These are phyloP conservation scores for Gymnorhina tibicen DNA, from an alignment of 2,113 vertebrate species.

Conservation along the genomic window DNA sequence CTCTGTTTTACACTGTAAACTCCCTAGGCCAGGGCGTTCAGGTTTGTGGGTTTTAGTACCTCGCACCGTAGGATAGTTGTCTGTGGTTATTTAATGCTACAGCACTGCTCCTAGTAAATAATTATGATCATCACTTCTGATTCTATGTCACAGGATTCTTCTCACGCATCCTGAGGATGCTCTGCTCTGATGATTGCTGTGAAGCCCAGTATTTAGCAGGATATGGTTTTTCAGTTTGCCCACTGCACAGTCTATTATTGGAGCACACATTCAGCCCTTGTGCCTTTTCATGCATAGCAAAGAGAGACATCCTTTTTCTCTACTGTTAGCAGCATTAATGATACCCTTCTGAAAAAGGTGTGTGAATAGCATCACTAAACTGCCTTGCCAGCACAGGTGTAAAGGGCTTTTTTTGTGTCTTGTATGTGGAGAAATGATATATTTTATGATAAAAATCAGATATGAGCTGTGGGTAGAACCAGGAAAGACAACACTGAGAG, in stretches of 20 bases:
- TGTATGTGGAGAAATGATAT: background rate
- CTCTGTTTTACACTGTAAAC: background rate
- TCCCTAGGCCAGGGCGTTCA: background rate
- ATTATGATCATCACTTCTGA: background rate
- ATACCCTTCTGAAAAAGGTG: background rate
- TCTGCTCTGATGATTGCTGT: background rate
- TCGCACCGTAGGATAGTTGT: background rate
- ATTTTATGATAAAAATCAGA: background rate
- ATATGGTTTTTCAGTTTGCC: slow-evolving; percentile 2
- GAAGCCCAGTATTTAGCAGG: background rate
- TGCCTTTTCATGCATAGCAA: background rate
- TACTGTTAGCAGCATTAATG: slow-evolving; percentile 13
- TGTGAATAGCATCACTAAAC: background rate
- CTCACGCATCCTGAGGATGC: background rate
- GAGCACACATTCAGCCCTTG: background rate
- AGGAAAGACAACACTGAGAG: background rate
- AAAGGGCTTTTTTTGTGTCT: background rate
- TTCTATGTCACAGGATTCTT: background rate
- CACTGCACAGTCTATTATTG: background rate
- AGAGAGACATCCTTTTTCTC: background rate
- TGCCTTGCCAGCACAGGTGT: background rate
- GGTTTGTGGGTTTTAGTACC: background rate
- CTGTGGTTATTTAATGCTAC: background rate
- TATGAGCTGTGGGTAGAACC: background rate
- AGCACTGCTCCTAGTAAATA: background rate